Evolutionary conservation across 2,888 invertebrate genomes (phyloP), one percentile per base, ranked within the genome.

Genomic region (Lycaena phlaeas): DNA sequence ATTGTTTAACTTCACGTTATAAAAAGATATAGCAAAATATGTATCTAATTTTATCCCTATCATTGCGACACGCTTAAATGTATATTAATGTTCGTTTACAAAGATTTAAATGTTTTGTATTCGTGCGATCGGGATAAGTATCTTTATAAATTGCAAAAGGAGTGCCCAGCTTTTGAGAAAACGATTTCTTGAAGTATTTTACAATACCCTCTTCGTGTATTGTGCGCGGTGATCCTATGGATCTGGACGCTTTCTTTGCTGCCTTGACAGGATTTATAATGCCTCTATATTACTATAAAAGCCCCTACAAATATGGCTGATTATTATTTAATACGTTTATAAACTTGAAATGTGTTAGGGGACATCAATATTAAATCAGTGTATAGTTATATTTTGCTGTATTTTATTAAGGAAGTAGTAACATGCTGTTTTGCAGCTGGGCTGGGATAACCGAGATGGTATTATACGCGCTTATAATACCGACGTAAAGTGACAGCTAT

Each of bases 81-180:
- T 44, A 46, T 44, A 43, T 38, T 40, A 43, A 42, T 38, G 41
- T 46, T 37, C 41, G 39, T 44, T 46, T 30, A 34, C 34, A 39
- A 42, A 46, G 44, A 48, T 47, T 49, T 44, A 49, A 44, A 44
- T 48, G 40, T 46, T 42, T 46, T 50, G 46, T 46, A 42, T 74
- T 71, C 70, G 68, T 68, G 68, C 68, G 68, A 72, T 74, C 71
- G 66, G 65, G 66, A 69, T 68, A 70, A 68, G 68, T 68, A 61
- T 63, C 63, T 70, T 71, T 73, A 74, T 72, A 77, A 75, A 78
- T 77, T 69, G 75, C 70, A 76, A 75, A 78, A 75, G 73, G 65
- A 68, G 64, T 69, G 64, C 58, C 60, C 53, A 59, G 69, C 70
- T 74, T 72, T 73, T 73, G 68, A 67, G 69, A 70, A 69, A 72